phyloP scores from a whole-genome alignment of 2,113 vertebrate genomes.

The Chlamydotis undulata region DNA sequence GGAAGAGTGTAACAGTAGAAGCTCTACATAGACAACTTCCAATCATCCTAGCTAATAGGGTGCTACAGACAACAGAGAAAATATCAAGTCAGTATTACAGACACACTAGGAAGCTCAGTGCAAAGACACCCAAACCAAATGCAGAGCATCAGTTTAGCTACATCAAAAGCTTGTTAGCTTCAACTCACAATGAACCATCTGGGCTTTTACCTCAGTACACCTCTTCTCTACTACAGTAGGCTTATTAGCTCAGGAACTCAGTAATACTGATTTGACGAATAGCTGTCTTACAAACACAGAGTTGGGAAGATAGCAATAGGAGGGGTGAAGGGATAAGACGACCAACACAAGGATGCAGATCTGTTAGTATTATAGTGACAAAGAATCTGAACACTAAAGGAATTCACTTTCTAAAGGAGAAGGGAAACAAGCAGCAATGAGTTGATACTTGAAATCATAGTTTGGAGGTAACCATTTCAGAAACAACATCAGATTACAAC shows the following conservation, averaged over 20 bases:
- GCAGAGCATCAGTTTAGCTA: neutral
- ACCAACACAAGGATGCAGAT: neutral
- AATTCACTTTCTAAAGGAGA: neutral
- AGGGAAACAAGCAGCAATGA: neutral
- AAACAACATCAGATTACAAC: neutral
- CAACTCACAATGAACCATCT: neutral
- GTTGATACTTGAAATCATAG: neutral
- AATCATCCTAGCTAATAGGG: neutral
- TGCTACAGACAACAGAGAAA: neutral
- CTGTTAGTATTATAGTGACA: neutral
- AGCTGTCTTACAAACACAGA: neutral
- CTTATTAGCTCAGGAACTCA: neutral
- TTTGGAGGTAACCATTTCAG: neutral
- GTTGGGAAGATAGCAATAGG: neutral
- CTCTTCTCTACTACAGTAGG: neutral
- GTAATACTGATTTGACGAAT: neutral
- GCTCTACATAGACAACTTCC: neutral
- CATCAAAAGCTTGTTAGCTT: neutral
- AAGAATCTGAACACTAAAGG: neutral
- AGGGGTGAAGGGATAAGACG: neutral
- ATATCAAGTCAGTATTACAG: neutral
- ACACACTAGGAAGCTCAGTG: neutral
- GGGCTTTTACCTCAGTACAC: neutral
- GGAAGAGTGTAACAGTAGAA: neutral
- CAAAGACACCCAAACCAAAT: neutral